phyloP scores from a whole-genome alignment of 2,797 vertebrate species.

The Acanthis flammea region DNA sequence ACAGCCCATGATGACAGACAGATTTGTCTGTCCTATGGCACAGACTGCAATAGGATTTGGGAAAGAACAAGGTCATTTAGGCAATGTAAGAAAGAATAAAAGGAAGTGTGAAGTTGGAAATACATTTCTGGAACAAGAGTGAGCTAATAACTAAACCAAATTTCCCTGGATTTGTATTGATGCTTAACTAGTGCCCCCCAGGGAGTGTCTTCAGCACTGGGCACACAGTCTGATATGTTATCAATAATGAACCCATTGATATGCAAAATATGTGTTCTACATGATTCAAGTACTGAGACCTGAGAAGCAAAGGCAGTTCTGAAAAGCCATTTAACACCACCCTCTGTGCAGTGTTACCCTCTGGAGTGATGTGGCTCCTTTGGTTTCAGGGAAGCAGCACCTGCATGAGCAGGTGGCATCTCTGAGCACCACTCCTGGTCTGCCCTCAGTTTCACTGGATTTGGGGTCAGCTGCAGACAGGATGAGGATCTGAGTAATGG shows the following conservation, averaged over 20 bases:
- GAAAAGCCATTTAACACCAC: background rate
- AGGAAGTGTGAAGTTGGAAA: background rate
- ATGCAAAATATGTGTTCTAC: background rate
- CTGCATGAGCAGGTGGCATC: fast-evolving
- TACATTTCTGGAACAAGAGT: background rate
- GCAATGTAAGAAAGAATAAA: background rate
- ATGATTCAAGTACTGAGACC: background rate
- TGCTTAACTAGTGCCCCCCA: too few species aligned
- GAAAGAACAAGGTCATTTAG: background rate
- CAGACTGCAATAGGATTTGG: background rate
- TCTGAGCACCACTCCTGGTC: fast-evolving
- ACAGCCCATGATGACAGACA: background rate
- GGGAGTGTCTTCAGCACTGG: background rate
- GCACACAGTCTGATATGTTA: background rate
- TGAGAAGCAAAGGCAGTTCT: background rate
- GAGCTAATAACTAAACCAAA: background rate
- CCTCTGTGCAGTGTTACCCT: fast-evolving
- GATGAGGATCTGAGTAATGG: background rate
- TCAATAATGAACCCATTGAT: background rate
- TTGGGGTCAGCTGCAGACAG: background rate
- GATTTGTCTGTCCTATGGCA: background rate
- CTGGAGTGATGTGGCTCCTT: too few species aligned
- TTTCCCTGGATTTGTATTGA: background rate
- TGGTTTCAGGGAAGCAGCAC: too few species aligned
- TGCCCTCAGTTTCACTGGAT: background rate